Conservation (phyloP, 2,888 invertebrate species). For the Drosophila paracracens region DNA sequence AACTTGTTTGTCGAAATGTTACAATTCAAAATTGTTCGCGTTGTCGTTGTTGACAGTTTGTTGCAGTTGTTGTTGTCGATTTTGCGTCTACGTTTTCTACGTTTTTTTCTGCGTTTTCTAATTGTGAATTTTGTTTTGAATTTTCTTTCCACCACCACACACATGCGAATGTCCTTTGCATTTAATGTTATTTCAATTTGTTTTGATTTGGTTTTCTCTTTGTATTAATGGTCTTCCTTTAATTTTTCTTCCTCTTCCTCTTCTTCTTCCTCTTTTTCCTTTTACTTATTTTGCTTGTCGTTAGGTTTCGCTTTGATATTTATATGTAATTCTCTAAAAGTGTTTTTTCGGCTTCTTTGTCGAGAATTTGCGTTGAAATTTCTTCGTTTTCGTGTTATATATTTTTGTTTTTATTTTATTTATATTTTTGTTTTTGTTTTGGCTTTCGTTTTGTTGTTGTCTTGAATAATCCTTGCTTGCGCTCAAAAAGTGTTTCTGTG, state of each 20-base stretch:
- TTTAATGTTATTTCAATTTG: constrained; percentile 81
- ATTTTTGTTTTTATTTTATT: constrained; percentile 44
- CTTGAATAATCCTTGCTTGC: constrained; percentile 82
- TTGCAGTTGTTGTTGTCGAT: constrained; percentile 57
- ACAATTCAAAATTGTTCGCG: constrained; percentile 72
- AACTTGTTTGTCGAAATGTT: constrained; percentile 76
- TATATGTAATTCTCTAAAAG: constrained; percentile 66
- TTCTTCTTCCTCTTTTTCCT: constrained; percentile 26
- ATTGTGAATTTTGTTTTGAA: constrained; percentile 84
- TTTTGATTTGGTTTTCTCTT: constrained; percentile 51
- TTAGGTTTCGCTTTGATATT: constrained; percentile 50
- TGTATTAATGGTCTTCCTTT: constrained; percentile 33
- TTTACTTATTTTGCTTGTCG: constrained; percentile 39
- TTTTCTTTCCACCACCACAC: constrained; percentile 84
- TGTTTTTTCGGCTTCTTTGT: constrained; percentile 51
- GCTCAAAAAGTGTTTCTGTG: constrained; percentile 84
- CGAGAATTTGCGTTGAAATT: constrained; percentile 61
- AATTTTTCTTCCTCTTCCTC: constrained; percentile 25
- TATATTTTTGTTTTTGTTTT: constrained; percentile 25
- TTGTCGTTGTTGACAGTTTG: constrained; percentile 53
- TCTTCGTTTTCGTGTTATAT: constrained; percentile 47
- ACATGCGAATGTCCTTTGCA: constrained; percentile 85
- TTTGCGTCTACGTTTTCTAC: constrained; percentile 83
- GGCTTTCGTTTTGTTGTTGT: constrained; percentile 52
- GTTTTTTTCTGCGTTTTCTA: constrained; percentile 84